Conservation (phyloP, 2,113 vertebrate species). For the Phylloscopus trochilus region DNA sequence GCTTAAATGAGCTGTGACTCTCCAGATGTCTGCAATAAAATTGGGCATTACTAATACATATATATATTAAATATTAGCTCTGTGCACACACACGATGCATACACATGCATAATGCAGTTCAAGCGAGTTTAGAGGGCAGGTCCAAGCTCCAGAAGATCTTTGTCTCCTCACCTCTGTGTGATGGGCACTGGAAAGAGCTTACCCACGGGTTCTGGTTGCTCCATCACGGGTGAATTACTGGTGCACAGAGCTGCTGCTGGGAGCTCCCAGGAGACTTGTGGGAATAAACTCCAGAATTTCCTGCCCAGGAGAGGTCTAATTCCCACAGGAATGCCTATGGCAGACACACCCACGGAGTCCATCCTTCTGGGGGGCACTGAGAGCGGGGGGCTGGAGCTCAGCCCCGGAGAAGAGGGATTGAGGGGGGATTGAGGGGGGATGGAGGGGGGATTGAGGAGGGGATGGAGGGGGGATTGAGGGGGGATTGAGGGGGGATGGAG, state of each 20-base stretch:
- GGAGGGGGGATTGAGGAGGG: too few relatives aligned
- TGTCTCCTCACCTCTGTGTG: background rate
- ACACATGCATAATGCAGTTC: background rate
- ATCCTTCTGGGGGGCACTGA: rapidly evolving
- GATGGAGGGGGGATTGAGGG: too few relatives aligned
- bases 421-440: background rate
- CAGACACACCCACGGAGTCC: background rate
- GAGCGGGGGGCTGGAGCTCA: background rate
- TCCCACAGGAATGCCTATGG: background rate
- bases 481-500: too few relatives aligned
- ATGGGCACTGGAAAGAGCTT: background rate
- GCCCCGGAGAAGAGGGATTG: background rate
- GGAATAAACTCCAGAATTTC: background rate
- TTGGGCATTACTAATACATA: background rate
- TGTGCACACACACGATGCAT: background rate
- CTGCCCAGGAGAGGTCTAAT: background rate
- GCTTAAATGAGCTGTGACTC: background rate
- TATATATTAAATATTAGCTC: background rate
- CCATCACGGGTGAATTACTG: background rate
- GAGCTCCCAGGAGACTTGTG: background rate
- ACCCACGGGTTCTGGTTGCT: rapidly evolving
- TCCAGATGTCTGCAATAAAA: background rate
- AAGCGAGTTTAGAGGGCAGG: background rate
- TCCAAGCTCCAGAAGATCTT: background rate
- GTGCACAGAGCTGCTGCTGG: background rate